Evolutionary conservation across 2,797 vertebrate species (phyloP), one percentile per base, ranked within the genome.

Genomic region (Acestrorhynchus altus): DNA sequence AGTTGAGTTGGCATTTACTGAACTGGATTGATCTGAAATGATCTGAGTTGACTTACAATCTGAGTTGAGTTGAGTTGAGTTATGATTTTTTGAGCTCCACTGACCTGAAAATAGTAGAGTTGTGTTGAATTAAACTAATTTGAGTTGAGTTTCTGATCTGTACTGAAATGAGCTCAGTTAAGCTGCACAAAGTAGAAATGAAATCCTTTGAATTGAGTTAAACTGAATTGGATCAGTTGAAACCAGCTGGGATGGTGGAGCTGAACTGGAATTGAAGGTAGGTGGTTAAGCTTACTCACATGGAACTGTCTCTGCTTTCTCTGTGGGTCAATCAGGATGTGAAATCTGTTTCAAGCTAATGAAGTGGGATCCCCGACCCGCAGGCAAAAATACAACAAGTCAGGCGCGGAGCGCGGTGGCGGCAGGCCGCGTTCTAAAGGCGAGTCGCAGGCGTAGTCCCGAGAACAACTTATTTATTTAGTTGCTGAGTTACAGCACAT

Each of bases 401-500:
- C 31, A 13, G 49, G 10, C 51, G 12, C 26, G 65, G 57, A 3
- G 63, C 20, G 28, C 47, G 16, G 71, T 40, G 49, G 49, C 66
- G 78, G 65, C 24, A 3, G 8, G 49, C 39, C 61, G 47, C 42
- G 8, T 70, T 69, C 69, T 64, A 80, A 64, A 75, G 39, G 49
- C 47, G 54, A 79, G 74, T 46, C 46, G 46, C 78, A 35, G 54
- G 47, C 24, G 15, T 31, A 44, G 56, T 70, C 47, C 24, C n/a
- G 66, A 57, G 35, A 4, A 70, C 39, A 49, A 54, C 6, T 75
- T 74, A 61, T 78, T 72, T 82, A 75, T 82, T 82, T 78, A 78
- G 78, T 46, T 75, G 82, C 52, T 28, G 56, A 59, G 78, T 82
- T 71, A 83, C 78, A 74, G 77, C 76, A 83, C 85, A 81, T 88